Evolutionary conservation across 2,888 invertebrate genomes (phyloP), one percentile per base, ranked within the genome.

Genomic region (Parnassius apollo): DNA sequence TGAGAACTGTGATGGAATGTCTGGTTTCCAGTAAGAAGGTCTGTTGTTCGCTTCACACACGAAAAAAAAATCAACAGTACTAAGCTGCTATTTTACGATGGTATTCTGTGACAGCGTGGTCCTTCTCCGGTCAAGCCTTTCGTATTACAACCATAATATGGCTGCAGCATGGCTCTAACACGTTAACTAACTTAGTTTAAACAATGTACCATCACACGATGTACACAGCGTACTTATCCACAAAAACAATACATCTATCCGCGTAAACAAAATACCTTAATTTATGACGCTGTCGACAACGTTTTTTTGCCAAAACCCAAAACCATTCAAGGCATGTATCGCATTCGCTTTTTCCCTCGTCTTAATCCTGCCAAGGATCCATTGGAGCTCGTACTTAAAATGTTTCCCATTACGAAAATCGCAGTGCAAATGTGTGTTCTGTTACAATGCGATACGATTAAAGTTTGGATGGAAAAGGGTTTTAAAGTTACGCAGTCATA

Each of bases 291-390:
- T 57, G 55, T 25, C 55, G 55, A 66, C 46, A 57, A 35, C 4
- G 35, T 35, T 35, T 66, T 66, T 66, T 58, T 59, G 46, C 11
- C 18, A 13, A 48, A 58, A 42, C 57, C 57, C 57, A 55, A 58
- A 63, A 57, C 61, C 62, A 48, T 55, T 45, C 50, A 13, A 25
- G 53, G 49, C 59, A 59, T 63, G 62, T 63, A 63, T 59, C 66
- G 66, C 50, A 52, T 58, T 58, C 18, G 50, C 57, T 48, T 25
- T 22, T 57, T 56, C 59, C 46, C 45, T 56, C 63, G 46, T 44
- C 59, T 51, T 59, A 63, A 63, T 60, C 64, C 64, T 48, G 59
- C 64, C 64, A 64, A 60, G 64, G 59, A 60, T 60, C 56, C 64
- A 53, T 56, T 55, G 62, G 55, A 63, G 59, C 59, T 63, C 46